Evolutionary conservation across 2,888 invertebrate genomes (phyloP), one percentile per base, ranked within the genome.

Genomic region (Anarsia innoxiella): DNA sequence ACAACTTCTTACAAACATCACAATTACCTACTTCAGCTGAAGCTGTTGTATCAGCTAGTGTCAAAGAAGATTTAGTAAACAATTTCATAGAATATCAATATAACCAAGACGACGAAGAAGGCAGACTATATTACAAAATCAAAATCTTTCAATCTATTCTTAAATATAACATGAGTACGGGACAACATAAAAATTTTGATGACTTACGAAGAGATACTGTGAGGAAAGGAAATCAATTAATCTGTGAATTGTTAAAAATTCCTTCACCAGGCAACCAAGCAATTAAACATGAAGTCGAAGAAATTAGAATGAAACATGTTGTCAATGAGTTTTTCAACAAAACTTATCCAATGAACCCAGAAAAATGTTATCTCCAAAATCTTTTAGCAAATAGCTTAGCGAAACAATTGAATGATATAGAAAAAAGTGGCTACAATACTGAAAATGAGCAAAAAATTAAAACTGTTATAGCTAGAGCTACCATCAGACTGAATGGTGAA

Each of bases 61-160:
- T 64, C 1, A 56, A 51, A 38, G 61, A 63, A 13, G 60, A 68
- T 23, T 67, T 77, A 10, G 49, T 72, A 8, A 67, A 76, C 19
- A 48, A 62, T 44, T 77, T 65, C 48, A 36, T 75, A 13, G 54
- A 63, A 41, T 66, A 57, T 25, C 48, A 56, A 35, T 68, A 61
- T 44, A 48, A 62, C 37, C 50, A 43, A 34, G 49, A 58, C 10
- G 51, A 71, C 26, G 53, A 62, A 14, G 58, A 66, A 31, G 45
- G 37, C 1, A 61, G 49, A 46, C 50, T 58, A 31, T 36, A 46
- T 10, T 65, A 59, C 39, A 73, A 66, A 48, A 46, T 31, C 9
- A 57, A 62, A 39, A 39, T 76, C 0, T 51, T 59, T 19, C 53
- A 68, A 11, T 48, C 51, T 26, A 44, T 75, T 5, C 15, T 44